These are phyloP conservation scores for Chrysolina americana DNA, from an alignment of 2,888 invertebrate species.

Conservation along the genomic window DNA sequence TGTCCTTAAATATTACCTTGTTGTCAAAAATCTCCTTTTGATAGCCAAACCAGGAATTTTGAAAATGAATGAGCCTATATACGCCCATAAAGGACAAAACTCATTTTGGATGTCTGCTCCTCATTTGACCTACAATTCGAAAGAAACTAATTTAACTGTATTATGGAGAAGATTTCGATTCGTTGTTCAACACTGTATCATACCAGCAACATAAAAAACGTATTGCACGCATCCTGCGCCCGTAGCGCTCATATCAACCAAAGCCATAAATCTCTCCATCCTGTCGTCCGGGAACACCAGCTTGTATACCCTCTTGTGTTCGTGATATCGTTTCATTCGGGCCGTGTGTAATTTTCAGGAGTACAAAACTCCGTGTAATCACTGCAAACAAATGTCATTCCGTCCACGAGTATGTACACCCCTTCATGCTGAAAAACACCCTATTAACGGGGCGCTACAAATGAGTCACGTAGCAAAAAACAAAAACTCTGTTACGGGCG, in stretches of 20 bases:
- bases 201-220: too few species aligned
- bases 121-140: too few species aligned
- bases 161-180: too few species aligned
- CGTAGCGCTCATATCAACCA: background rate
- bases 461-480: conserved; percentile 29
- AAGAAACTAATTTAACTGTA: too few species aligned
- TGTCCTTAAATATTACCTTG: too few species aligned
- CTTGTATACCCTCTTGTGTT: conserved; percentile 8
- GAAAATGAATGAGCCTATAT: too few species aligned
- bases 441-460: conserved; percentile 19
- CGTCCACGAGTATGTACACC: conserved; percentile 10
- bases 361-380: conserved; percentile 28
- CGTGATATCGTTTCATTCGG: conserved; percentile 5
- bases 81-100: too few species aligned
- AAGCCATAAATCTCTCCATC: background rate
- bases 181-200: too few species aligned
- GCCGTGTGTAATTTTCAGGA: conserved; percentile 12
- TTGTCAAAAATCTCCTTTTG: too few species aligned
- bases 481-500: conserved; percentile 26
- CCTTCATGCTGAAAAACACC: conserved; percentile 27
- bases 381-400: conserved; percentile 14
- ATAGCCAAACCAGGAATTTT: too few species aligned
- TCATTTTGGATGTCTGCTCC: too few species aligned
- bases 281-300: background rate
- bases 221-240: too few species aligned